Base-by-base conservation (phyloP, 2,113 vertebrate species). In the Mormyrus lacerda region DNA sequence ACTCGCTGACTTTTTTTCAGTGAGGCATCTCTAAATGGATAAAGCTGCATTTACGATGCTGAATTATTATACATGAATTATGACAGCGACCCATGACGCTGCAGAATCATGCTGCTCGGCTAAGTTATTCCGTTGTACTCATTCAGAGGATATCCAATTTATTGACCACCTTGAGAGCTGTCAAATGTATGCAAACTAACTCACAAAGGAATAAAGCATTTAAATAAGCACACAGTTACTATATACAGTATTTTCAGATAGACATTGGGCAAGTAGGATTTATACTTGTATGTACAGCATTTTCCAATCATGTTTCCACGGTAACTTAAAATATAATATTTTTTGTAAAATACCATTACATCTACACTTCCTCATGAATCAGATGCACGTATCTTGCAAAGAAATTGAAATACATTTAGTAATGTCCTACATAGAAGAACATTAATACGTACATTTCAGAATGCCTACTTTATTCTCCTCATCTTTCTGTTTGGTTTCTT, bases 381-480 rank as follows among this genome's bases (percentile, higher is more conserved):
- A 65, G n/a, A 27, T 4, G 69, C 69, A 39, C 19, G 69, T 35
- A 76, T 7, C 31, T 76, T 39, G 35, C 69, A 19, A 15, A 39
- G 13, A 39, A 15, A 76, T 39, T 39, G 11, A 76, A 76, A 7
- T 76, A 5, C 35, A 76, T 76, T 76, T 39, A 73, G 11, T 73
- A 35, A 73, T 27, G n/a, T n/a, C 58, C 2, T 61, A 61, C 8
- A n/a, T 31, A 65, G n/a, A 65, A 65, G n/a, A 11, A 13, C n/a
- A 11, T 39, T 76, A 83, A 45, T 47, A 24, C 2, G 15, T 2
- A 21, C 21, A 58, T 69, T 6, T 55, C 31, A 24, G 10, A 45
- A 95, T 96, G 97, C 97, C 97, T 97, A 96, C 95, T 96, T 90
- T 92, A 8, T 89, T 79, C 76, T 50, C 73, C 0, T 15, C 51